Base-by-base conservation (phyloP, 2,888 invertebrate genomes). In the Phyllotreta cruciferae region DNA sequence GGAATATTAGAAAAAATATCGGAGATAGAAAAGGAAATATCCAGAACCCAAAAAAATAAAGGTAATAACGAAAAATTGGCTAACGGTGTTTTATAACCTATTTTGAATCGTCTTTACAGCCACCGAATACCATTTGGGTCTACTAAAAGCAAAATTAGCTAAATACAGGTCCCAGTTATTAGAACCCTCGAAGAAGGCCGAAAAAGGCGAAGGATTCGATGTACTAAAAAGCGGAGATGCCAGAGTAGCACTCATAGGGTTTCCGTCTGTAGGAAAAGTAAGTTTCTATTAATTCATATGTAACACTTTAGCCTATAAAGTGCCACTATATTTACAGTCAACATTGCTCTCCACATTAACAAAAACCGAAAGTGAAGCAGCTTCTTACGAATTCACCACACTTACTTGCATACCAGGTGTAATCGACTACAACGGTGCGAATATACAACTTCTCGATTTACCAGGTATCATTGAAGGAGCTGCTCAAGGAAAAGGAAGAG, bases 381-480 rank as follows among this genome's bases (percentile, higher is more conserved):
- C 99, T 1, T 92, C 92, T 66, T 99, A 99, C 81, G 99, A 99
- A 83, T 99, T 99, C 82, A 99, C 99, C 67, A 99, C 99, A 0
- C 84, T 99, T 63, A 99, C 99, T 6, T 99, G 98, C 82, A 99
- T 99, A 76, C 99, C 99, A 2, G 99, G 99, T 56, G 98, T 99
- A 1, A 98, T 99, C 69, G 94, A 97, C 79, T 97, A 99, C 80
- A 93, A 97, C 78, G 99, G 98, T 47, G 99, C 99, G 39, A 97
- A 97, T 79, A 98, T 99, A 79, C 99, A 99, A 80, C 84, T 99
- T 67, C 88, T 99, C 0, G 99, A 99, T 88, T 87, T 99, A 79
- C 99, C 99, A 62, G 99, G 99, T 79, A 99, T 99, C 80, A 99
- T 99, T 80, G 99, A 99, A 85, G 99, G 99, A 63, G 99, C 99